A percentile compares a stretch with the other conserved stretches of the same genome.
Conservation (phyloP, 1,140 invertebrate species). For the Drosophila bocqueti region DNA sequence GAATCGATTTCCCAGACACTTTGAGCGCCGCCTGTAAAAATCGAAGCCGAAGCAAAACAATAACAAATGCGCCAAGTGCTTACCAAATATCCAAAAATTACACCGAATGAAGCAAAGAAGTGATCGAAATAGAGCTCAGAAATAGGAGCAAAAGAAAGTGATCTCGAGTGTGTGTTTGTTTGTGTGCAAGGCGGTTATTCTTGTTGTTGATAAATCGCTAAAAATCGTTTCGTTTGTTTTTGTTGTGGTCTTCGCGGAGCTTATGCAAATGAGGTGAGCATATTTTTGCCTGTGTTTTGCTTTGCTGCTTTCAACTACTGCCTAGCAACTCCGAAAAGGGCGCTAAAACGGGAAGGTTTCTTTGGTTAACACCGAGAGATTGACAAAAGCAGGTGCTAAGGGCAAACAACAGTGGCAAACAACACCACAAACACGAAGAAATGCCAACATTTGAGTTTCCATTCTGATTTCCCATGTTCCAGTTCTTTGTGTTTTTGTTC, state of each 20-base stretch:
- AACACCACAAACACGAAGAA: slow-evolving; percentile 1
- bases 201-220: slow-evolving; percentile 20
- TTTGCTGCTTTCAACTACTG: slow-evolving; percentile 6
- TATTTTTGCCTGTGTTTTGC: slow-evolving; percentile 30
- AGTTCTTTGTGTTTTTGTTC: slow-evolving; percentile 40
- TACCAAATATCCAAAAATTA: slow-evolving; percentile 19
- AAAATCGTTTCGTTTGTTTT: slow-evolving; percentile 44
- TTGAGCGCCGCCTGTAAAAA: slow-evolving; percentile 55
- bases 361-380: slow-evolving; percentile 38
- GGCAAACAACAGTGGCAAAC: slow-evolving; percentile 40
- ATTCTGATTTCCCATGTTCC: slow-evolving; percentile 51
- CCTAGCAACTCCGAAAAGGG: slow-evolving; percentile 42
- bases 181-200: slow-evolving; percentile 4
- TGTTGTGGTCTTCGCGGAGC: slow-evolving; percentile 60
- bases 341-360: slow-evolving; percentile 19
- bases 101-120: slow-evolving; percentile 7
- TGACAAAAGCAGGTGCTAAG: slow-evolving; percentile 54
- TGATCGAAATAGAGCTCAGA: slow-evolving; percentile 32
- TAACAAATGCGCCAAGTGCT: slow-evolving; percentile 48
- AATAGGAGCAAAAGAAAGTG: slow-evolving; percentile 57
- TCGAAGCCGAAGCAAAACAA: slow-evolving; percentile 67
- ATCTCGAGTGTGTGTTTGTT: slow-evolving; percentile 24
- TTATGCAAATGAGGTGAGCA: slow-evolving; percentile 77
- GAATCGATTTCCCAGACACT: slow-evolving; percentile 23
- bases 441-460: slow-evolving; percentile 30